Evolutionary conservation across 2,797 vertebrate species (phyloP), one percentile per base, ranked within the genome.

Genomic region (Lagocephalus sceleratus): DNA sequence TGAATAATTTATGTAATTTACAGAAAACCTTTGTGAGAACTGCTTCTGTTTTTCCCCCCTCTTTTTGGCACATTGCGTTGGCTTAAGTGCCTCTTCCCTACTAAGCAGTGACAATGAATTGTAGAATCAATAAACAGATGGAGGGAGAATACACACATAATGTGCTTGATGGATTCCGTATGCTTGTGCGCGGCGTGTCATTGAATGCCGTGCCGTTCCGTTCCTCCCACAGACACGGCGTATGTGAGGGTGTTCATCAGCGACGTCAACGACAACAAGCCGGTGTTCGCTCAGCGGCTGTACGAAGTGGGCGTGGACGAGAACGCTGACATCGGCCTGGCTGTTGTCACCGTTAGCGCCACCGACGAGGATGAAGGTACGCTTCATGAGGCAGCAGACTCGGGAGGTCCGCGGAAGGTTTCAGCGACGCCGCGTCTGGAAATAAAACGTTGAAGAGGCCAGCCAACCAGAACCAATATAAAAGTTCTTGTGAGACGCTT

Each of bases 241-340:
- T 94, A 93, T 23, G 92, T 94, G 85, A 90, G 85, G 7, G 57
- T 96, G 83, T 94, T 93, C 85, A 89, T 96, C 91, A 94, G 90
- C 9, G 94, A 95, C 23, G 90, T 94, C 81, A 95, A 95, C 35
- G 94, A 96, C 90, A 96, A 96, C 93, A 94, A 92, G 63, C 93
- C 94, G 0, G 63, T 89, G 60, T 97, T 95, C 60, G 82, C 90
- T 67, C 92, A 90, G 74, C 84, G 88, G 0, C 82, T 92, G 75
- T 95, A 95, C 63, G 92, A 94, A 86, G 91, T 92, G 2, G 88
- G 78, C 17, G 88, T 94, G 20, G 90, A 91, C 38, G 94, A 95
- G 87, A 91, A 95, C 67, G 92, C 90, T 70, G 94, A 95, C 20
- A 91, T 95, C 57, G 92, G 92, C 68, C 87, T 87, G 14, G 85